Percentiles rank a stretch among this genome's conserved stretches.
These are phyloP conservation scores for Drosophila prosaltans DNA, from an alignment of 1,140 invertebrate species.

Conservation along the genomic window DNA sequence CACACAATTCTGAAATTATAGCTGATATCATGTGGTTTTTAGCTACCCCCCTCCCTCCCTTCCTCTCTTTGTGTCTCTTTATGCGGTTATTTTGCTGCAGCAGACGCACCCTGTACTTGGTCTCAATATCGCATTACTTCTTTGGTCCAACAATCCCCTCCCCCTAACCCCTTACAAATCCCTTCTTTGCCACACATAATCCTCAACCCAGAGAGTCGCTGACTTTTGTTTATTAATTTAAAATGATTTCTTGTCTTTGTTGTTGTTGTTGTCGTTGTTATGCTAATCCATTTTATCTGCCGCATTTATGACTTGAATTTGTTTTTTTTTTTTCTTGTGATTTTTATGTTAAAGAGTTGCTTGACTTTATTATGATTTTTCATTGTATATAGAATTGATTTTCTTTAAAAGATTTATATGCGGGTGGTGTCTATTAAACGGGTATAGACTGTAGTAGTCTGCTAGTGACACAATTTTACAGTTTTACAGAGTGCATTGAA, in stretches of 20 bases:
- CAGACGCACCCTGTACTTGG: conserved; percentile 58
- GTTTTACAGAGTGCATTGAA: conserved; percentile 38
- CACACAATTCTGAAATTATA: conserved; percentile 37
- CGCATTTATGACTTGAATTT: conserved; percentile 24
- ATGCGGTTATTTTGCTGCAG: conserved; percentile 27
- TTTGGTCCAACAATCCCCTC: too few species aligned
- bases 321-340: neutral
- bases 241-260: conserved; percentile 20
- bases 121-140: conserved; percentile 63
- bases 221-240: conserved; percentile 64
- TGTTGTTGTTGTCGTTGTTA: conserved; percentile 32
- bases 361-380: conserved; percentile 27
- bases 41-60: neutral
- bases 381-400: conserved; percentile 43
- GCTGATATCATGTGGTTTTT: conserved; percentile 52
- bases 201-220: conserved; percentile 26
- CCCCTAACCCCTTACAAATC: neutral
- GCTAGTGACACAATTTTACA: conserved; percentile 33
- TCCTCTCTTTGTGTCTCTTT: conserved; percentile 35
- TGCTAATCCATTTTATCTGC: conserved; percentile 48
- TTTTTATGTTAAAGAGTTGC: conserved; percentile 36
- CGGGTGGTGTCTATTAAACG: conserved; percentile 30
- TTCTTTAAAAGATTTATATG: conserved; percentile 27
- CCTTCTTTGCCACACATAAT: conserved; percentile 5
- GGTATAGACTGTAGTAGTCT: conserved; percentile 23